These are phyloP conservation scores for Limnephilus rhombicus DNA, from an alignment of 2,888 invertebrate species.

Conservation along the genomic window DNA sequence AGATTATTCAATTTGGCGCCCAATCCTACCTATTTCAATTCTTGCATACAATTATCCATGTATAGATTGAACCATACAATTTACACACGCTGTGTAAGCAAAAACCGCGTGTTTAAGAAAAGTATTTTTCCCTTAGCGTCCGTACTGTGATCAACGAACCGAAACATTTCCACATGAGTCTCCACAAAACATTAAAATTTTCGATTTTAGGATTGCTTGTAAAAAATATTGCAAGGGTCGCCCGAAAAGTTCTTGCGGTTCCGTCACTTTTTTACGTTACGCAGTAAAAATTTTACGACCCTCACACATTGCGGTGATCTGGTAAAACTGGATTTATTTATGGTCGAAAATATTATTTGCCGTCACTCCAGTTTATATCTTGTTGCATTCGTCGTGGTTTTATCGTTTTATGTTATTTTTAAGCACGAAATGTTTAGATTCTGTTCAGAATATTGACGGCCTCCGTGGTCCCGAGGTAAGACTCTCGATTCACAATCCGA, in stretches of 20 bases:
- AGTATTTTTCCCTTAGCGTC: neutral
- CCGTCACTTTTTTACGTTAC: neutral
- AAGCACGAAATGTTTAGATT: neutral
- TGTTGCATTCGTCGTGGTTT: neutral
- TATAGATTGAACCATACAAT: too few species aligned
- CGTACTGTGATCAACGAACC: neutral
- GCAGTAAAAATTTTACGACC: neutral
- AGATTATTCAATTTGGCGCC: too few species aligned
- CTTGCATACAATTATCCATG: too few species aligned
- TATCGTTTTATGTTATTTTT: neutral
- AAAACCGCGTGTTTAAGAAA: too few species aligned
- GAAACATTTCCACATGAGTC: neutral
- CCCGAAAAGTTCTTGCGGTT: slow-evolving; percentile 2
- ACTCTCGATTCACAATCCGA: too few species aligned
- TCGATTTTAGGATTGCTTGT: slow-evolving; percentile 10
- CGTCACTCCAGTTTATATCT: neutral
- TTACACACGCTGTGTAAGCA: too few species aligned
- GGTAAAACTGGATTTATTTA: neutral
- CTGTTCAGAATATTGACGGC: too few species aligned
- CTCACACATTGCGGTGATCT: neutral
- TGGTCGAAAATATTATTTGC: neutral
- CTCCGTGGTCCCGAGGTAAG: too few species aligned
- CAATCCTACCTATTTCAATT: too few species aligned
- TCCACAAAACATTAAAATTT: neutral
- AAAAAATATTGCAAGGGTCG: slow-evolving; percentile 15